phyloP scores from a whole-genome alignment of 2,888 invertebrate species.

The Choreutis nemorana region DNA sequence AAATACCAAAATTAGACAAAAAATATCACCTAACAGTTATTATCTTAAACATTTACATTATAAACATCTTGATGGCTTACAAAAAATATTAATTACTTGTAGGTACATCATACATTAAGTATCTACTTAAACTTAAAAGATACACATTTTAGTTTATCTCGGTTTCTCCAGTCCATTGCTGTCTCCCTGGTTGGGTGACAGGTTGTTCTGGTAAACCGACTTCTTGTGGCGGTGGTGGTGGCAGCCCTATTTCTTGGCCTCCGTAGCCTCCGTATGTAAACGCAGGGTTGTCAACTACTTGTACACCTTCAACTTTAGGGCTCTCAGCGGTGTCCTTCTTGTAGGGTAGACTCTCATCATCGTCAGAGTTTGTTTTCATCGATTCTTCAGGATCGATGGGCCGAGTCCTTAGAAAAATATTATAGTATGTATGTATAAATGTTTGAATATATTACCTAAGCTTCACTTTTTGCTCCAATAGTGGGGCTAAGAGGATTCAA shows the following conservation, averaged over 20 bases:
- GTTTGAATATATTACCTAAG: no score
- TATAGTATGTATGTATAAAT: background rate
- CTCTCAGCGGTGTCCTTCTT: conserved; percentile 53
- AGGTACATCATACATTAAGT: no score
- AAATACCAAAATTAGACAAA: no score
- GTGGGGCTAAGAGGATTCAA: no score
- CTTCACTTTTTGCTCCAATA: no score
- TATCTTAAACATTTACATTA: no score
- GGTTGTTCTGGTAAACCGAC: no score
- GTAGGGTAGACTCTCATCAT: conserved; percentile 57
- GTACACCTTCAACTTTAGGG: conserved; percentile 41
- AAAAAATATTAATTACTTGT: no score
- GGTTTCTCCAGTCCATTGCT: conserved; percentile 49
- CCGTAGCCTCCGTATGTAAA: conserved; percentile 25
- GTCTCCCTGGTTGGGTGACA: no score
- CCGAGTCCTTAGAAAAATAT: conserved; percentile 23
- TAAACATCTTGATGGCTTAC: no score
- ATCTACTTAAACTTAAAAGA: no score
- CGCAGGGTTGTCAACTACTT: conserved; percentile 25
- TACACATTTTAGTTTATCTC: conserved; percentile 55
- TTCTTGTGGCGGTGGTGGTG: conserved; percentile 4
- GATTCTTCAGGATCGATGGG: conserved; percentile 52
- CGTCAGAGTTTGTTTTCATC: conserved; percentile 48
- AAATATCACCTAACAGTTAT: no score
- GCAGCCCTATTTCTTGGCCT: background rate